Evolutionary conservation across 2,888 invertebrate genomes (phyloP).

Genomic region (Sceliomorpha sp.): DNA sequence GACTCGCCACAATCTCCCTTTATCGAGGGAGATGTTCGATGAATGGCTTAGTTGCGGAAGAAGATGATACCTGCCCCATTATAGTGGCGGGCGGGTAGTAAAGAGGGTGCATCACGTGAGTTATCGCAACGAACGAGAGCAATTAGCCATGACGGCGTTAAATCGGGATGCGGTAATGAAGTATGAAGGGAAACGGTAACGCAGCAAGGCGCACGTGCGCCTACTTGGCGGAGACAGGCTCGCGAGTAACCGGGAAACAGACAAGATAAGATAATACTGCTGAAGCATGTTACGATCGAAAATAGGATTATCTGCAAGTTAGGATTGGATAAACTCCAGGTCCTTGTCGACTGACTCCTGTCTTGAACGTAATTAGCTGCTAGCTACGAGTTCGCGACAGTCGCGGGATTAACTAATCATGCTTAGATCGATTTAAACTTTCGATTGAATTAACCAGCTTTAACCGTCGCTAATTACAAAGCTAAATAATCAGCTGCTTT

Average conservation of each 20-base stretch:
- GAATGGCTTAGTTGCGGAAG: constrained; percentile 20
- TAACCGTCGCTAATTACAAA: constrained; percentile 40
- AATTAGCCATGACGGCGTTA: constrained; percentile 61
- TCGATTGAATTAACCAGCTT: constrained; percentile 45
- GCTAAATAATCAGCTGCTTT: constrained; percentile 18
- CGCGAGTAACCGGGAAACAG: constrained; percentile 42
- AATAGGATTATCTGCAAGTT: constrained; percentile 69
- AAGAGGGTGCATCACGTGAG: constrained; percentile 58
- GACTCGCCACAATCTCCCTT: constrained; percentile 52
- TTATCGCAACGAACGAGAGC: constrained; percentile 61
- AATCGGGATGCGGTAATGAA: constrained; percentile 39
- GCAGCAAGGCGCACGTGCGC: not conserved
- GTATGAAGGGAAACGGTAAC: constrained; percentile 4
- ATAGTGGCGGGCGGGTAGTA: constrained; percentile 28
- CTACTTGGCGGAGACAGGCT: constrained; percentile 45
- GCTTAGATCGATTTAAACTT: constrained; percentile 45
- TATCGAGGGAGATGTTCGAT: constrained; percentile 43
- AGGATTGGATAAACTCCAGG: constrained; percentile 65
- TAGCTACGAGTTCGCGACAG: constrained; percentile 57
- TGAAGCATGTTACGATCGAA: constrained; percentile 62
- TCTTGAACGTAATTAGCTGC: constrained; percentile 68
- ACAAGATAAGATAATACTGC: constrained; percentile 53
- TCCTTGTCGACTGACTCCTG: constrained; percentile 60
- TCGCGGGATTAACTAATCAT: constrained; percentile 52
- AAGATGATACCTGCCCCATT: constrained; percentile 48